Percentiles rank a stretch among this genome's conserved stretches.
phyloP scores from a whole-genome alignment of 1,140 invertebrate genomes.

The Heliconius hewitsoni region DNA sequence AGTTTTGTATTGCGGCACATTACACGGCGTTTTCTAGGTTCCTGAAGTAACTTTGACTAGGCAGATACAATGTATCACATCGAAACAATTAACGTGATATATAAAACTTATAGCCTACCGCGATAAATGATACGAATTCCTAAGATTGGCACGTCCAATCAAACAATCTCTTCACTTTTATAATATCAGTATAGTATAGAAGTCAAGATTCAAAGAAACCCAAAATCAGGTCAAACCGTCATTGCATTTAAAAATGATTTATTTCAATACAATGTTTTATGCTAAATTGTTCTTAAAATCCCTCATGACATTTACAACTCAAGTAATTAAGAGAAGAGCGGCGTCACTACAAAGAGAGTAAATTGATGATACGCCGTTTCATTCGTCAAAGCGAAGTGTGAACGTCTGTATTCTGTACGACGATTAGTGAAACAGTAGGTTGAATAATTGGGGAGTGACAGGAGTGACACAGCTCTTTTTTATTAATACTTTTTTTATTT shows the following conservation, averaged over 20 bases:
- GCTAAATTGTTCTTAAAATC: constrained; percentile 11
- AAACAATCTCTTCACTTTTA: not conserved
- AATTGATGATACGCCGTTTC: constrained; percentile 53
- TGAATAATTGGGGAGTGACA: constrained; percentile 1
- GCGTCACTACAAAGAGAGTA: constrained; percentile 47
- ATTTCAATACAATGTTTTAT: constrained; percentile 12
- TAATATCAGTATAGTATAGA: not conserved
- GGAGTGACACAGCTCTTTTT: not conserved
- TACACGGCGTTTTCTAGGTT: too few species aligned
- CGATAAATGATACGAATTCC: not conserved
- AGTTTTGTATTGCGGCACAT: too few species aligned
- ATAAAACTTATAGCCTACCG: too few species aligned
- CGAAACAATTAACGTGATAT: too few species aligned
- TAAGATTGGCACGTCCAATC: not conserved
- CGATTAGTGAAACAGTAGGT: constrained; percentile 38
- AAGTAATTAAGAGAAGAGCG: constrained; percentile 12
- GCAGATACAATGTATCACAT: too few species aligned
- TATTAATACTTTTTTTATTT: not conserved
- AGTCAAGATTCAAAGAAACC: not conserved
- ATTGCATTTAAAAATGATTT: constrained; percentile 10
- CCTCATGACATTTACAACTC: not conserved
- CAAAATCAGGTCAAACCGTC: not conserved
- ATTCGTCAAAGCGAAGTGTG: constrained; percentile 57
- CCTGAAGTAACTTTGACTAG: too few species aligned
- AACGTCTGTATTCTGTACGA: constrained; percentile 37